Evolutionary conservation across 2,113 vertebrate species (phyloP).

Genomic region (Limanda limanda): DNA sequence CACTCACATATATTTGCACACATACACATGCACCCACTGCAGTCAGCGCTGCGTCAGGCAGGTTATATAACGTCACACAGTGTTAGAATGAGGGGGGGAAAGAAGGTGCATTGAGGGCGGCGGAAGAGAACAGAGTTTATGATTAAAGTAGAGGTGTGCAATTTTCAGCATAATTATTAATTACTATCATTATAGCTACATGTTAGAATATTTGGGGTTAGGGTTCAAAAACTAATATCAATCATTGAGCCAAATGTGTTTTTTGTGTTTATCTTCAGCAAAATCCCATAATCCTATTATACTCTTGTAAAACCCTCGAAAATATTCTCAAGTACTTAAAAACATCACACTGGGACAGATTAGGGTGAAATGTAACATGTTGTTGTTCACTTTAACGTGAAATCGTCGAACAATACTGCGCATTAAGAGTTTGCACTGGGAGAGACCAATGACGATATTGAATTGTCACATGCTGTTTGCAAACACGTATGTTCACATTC

Average conservation of each 20-base stretch:
- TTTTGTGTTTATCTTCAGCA: background rate
- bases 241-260: background rate
- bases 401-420: background rate
- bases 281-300: background rate
- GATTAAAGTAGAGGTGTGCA: background rate
- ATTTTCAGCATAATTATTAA: background rate
- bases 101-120: conserved; percentile 10
- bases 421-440: background rate
- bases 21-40: conserved; percentile 60
- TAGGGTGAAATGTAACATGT: conserved; percentile 18
- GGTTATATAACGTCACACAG: conserved; percentile 75
- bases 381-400: background rate
- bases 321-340: conserved; percentile 1
- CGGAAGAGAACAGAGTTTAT: conserved; percentile 24
- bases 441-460: background rate
- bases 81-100: conserved; percentile 28
- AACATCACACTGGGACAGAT: background rate
- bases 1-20: background rate
- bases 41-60: conserved; percentile 78
- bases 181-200: background rate
- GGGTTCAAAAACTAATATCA: background rate
- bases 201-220: background rate
- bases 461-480: background rate
- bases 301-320: background rate
- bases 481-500: background rate